Evolutionary conservation across 2,113 vertebrate genomes (phyloP).

Genomic region (Pyrgilauda ruficollis): DNA sequence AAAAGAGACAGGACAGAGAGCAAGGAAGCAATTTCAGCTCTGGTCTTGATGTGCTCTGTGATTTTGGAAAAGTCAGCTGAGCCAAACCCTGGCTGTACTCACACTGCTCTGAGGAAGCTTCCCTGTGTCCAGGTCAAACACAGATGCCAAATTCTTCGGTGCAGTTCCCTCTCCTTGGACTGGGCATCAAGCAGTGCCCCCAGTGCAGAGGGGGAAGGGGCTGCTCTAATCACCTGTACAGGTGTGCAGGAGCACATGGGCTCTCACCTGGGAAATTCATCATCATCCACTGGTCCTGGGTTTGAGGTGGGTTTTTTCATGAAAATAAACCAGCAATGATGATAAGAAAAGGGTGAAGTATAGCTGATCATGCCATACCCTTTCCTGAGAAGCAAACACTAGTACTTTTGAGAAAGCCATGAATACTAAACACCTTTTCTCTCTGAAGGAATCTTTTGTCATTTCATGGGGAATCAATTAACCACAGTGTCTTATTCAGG

Average conservation of each 20-base stretch:
- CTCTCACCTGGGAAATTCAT: not conserved
- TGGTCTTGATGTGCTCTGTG: not conserved
- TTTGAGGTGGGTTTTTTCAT: not conserved
- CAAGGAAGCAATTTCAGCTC: not conserved
- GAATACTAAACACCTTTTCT: slow-evolving; percentile 2
- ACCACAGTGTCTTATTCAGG: slow-evolving; percentile 66
- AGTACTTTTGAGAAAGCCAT: not conserved
- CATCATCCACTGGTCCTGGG: not conserved
- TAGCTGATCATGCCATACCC: not conserved
- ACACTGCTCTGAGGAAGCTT: not conserved
- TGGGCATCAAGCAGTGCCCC: not conserved
- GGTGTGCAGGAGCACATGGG: not conserved
- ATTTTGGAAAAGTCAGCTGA: not conserved
- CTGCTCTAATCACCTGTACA: not conserved
- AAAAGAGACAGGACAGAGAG: not conserved
- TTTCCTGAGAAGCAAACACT: not conserved
- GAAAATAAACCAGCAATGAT: not conserved
- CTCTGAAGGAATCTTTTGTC: slow-evolving; percentile 61
- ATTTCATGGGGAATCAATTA: slow-evolving; percentile 75
- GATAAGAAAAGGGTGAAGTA: not conserved
- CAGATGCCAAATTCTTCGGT: accelerated
- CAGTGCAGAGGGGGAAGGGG: accelerated
- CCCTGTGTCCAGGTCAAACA: not conserved
- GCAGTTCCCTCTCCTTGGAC: accelerated
- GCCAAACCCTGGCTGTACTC: not conserved